Evolutionary conservation across 2,113 vertebrate species (phyloP), one percentile per base, ranked within the genome.

Genomic region (Dasyurus viverrinus): DNA sequence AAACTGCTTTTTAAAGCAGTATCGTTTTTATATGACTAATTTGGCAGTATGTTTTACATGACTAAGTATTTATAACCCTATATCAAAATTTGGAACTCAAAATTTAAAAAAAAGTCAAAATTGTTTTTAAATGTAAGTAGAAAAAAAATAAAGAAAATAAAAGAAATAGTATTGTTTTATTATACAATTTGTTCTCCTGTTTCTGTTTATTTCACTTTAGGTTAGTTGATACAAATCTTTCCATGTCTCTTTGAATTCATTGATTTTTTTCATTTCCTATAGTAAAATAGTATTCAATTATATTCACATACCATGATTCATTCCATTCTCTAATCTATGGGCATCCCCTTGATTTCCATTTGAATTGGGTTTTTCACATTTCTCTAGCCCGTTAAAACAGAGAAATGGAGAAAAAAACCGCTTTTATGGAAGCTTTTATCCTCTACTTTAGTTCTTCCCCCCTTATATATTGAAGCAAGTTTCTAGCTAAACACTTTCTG

Each of bases 371-470:
- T 94, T 54, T 95, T 93, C 84, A 91, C 96, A 95, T 96, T 92
- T 89, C 55, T 93, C 12, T 93, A 96, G 96, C 93, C 6, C 1
- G 53, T 95, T 95, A 95, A 95, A 90, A 95, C 48, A 94, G 92
- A 95, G 92, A 93, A 97, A 93, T 96, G 55, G 5, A 93, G 54
- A 96, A 96, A 90, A 90, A 95, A 96, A 97, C 97, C 96, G 94
- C 53, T 90, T 96, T 97, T 95, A 57, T 53, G 76, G 46, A 95
- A 14, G 96, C 93, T 95, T 93, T 96, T 93, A 95, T 27, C 10
- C 23, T 90, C 93, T n/a, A 76, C 36, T 96, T 94, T 97, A 96
- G 97, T 98, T 97, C 97, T 97, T 97, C 95, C 95, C 95, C 97
- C 95, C 14, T 42, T 84, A 23, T 84, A 1, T 84, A 96, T 95